Conservation (phyloP, 2,888 invertebrate genomes). For the Galerucella nymphaeae region DNA sequence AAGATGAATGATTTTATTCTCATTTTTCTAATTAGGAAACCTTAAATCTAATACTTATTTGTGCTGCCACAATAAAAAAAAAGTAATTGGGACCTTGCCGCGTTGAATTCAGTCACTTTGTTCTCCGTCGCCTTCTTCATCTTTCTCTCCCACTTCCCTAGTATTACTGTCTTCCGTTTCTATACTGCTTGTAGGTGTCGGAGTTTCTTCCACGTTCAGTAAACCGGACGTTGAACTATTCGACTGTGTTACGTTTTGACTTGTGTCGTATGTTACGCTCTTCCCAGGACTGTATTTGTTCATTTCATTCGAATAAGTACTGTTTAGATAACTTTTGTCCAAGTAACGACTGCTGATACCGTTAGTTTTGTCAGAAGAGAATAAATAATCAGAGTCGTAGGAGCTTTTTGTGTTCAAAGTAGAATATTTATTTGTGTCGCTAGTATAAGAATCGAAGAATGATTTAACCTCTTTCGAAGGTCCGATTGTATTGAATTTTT, state of each 20-base stretch:
- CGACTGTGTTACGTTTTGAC: constrained; percentile 54
- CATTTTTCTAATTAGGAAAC: constrained; percentile 44
- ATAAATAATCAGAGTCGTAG: constrained; percentile 52
- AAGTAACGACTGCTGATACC: constrained; percentile 58
- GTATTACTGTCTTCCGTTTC: constrained; percentile 70
- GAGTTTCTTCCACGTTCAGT: constrained; percentile 65
- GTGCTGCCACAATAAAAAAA: constrained; percentile 58
- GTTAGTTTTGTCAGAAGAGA: constrained; percentile 54
- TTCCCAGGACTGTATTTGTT: constrained; percentile 56
- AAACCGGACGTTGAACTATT: constrained; percentile 46
- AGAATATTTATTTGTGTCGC: constrained; percentile 55
- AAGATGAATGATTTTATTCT: constrained; percentile 42
- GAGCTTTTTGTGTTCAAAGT: constrained; percentile 52
- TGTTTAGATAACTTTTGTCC: constrained; percentile 57
- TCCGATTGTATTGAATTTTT: constrained; percentile 63
- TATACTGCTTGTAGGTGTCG: constrained; percentile 71
- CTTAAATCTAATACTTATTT: constrained; percentile 56
- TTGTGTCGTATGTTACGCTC: constrained; percentile 54
- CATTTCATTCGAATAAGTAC: constrained; percentile 55
- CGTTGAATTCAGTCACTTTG: constrained; percentile 67
- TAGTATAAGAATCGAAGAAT: constrained; percentile 59
- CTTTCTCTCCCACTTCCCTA: constrained; percentile 68
- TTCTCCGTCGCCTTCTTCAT: constrained; percentile 70
- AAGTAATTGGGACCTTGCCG: constrained; percentile 50
- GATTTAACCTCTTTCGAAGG: constrained; percentile 57